Conservation (phyloP, 2,888 invertebrate species). For the Frankliniella fusca region DNA sequence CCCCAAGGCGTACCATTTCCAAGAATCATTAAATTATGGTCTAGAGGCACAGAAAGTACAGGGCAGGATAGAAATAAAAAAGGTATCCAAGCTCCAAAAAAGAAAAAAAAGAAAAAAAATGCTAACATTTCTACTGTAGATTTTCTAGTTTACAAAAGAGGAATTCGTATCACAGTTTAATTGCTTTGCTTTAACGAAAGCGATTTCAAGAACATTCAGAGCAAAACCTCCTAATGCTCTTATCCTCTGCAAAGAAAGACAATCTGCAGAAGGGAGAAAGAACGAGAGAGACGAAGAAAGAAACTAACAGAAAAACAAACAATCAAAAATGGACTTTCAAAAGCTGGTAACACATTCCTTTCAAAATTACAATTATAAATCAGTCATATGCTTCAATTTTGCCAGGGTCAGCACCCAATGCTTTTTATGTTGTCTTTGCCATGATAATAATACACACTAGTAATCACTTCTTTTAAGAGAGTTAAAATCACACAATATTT, state of each 20-base stretch:
- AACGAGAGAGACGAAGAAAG: not conserved
- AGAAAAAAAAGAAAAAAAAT: not conserved
- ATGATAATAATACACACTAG: no score
- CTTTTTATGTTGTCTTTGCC: no score
- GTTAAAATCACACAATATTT: no score
- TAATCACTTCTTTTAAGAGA: no score
- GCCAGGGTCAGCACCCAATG: no score
- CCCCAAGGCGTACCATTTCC: not conserved
- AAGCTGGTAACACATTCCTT: not conserved
- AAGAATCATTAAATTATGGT: not conserved
- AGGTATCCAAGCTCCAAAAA: not conserved
- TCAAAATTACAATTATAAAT: conserved; percentile 13
- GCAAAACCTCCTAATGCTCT: no score
- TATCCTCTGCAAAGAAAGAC: no score
- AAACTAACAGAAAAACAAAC: not conserved
- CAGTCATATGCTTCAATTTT: conserved; percentile 17
- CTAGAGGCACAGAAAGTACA: not conserved
- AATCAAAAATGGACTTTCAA: not conserved
- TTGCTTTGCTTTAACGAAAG: not conserved
- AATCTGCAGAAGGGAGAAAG: no score
- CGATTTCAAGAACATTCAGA: no score
- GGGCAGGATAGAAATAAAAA: not conserved
- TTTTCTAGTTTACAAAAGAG: conserved; percentile 1
- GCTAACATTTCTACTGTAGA: not conserved
- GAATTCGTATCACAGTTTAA: conserved; percentile 17